These are phyloP conservation scores for Tethea ocularis DNA, from an alignment of 2,888 invertebrate species.

Conservation along the genomic window DNA sequence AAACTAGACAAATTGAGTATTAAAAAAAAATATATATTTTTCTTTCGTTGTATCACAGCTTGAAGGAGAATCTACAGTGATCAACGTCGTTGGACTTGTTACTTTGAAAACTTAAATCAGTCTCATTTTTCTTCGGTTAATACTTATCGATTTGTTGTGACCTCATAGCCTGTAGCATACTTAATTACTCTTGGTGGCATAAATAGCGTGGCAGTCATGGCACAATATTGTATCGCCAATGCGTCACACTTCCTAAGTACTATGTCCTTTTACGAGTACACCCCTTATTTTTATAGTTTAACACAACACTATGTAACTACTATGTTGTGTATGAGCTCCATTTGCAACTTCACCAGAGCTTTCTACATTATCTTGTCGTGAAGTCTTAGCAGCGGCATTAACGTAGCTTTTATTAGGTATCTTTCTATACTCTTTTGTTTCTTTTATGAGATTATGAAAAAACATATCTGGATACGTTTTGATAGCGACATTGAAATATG, in stretches of 20 bases:
- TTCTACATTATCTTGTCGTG: not conserved
- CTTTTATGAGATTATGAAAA: not conserved
- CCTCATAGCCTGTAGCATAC: not conserved
- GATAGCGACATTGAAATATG: not conserved
- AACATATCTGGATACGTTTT: not conserved
- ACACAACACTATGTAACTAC: not conserved
- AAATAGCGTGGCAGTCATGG: not conserved
- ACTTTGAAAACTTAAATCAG: not conserved
- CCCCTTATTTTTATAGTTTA: not conserved
- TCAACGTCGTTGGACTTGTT: too few species aligned
- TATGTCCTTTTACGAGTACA: not conserved
- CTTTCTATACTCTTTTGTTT: not conserved
- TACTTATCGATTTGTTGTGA: not conserved
- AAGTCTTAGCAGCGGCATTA: not conserved
- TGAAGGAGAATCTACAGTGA: too few species aligned
- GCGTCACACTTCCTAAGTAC: not conserved
- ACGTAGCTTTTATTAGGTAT: not conserved
- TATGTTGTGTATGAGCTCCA: not conserved
- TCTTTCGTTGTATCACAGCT: too few species aligned
- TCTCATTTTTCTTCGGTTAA: not conserved
- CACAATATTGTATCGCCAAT: slow-evolving; percentile 3
- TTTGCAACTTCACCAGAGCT: not conserved
- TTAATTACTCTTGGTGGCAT: not conserved
- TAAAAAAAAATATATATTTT: too few species aligned
- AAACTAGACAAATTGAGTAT: too few species aligned